A percentile compares a stretch with the other conserved stretches of the same genome.
Conservation (phyloP, 2,797 vertebrate species). For the Bovichtus variegatus region DNA sequence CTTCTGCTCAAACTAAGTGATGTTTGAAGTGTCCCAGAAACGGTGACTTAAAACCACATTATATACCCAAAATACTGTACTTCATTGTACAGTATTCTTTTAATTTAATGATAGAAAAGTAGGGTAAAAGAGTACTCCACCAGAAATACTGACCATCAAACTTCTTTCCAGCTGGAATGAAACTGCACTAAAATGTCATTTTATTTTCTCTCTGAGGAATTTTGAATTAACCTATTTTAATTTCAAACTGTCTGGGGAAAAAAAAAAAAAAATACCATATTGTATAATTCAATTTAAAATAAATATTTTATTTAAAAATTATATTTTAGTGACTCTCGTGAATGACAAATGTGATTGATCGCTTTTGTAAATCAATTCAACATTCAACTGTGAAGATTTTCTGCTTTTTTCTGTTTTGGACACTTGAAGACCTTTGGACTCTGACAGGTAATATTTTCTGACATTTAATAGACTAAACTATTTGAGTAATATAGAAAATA, state of each 20-base stretch:
- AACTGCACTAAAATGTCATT: no score
- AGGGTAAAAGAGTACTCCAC: neutral
- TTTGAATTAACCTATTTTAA: neutral
- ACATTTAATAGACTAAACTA: neutral
- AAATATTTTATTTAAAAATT: conserved; percentile 22
- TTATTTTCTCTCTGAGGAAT: neutral
- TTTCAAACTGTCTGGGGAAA: neutral
- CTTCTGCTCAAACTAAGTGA: neutral
- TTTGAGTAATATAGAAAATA: neutral
- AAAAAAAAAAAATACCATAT: no score
- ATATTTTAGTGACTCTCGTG: neutral
- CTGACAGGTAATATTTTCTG: neutral
- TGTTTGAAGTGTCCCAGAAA: neutral
- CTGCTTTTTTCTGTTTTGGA: neutral
- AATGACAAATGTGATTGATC: neutral
- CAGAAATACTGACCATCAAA: neutral
- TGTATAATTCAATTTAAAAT: neutral
- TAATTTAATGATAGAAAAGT: neutral
- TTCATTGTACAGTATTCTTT: no score
- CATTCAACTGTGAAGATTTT: neutral
- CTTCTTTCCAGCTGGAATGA: neutral
- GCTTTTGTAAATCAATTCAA: neutral
- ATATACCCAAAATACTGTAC: neutral
- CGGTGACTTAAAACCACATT: neutral
- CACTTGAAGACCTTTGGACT: neutral